Evolutionary conservation across 2,888 invertebrate genomes (phyloP), one percentile per base, ranked within the genome.

Genomic region (Pollenia griseotomentosa): DNA sequence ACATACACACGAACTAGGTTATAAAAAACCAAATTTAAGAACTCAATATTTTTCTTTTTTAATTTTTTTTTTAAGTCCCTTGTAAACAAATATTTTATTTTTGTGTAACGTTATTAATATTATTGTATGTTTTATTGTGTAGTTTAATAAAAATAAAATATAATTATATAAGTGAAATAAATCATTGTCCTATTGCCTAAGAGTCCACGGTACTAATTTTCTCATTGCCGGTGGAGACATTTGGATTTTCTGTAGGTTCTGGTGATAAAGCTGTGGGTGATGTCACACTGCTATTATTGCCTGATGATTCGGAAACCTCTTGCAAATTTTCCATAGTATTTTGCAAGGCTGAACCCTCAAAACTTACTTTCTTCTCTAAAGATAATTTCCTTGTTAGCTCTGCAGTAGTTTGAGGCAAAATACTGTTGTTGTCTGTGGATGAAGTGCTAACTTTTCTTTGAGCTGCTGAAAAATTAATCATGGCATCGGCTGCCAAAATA

Each of bases 401-500:
- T 10, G 57, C 70, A 23, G 73, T 23, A 2, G 71, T 63, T 23
- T 74, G 68, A 74, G 89, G 84, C 57, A 88, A 83, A 23, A 55
- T 44, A 33, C 42, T 44, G 40, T 87, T 44, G 40, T 87, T 84
- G 14, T 89, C 89, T n/a, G 85, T 85, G 0, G 92, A 92, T 0
- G 93, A 90, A 2, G 89, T 90, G 82, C 92, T 93, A 0, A 90
- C 88, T 88, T 92, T 93, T 9, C 93, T 90, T 44, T 86, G 87
- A 3, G 89, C 90, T 4, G 90, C 91, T 53, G 92, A 91, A 82
- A 93, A 93, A 48, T 92, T 92, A 2, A 91, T 90, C 61, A 92
- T 89, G 4, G 90, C 90, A 63, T 92, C 92, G 5, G 92, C 94
- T 33, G 95, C 94, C 74, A 95, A 94, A 59, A 97, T 94, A 84